phyloP scores from a whole-genome alignment of 2,888 invertebrate genomes.

The Mongoloraphidia duomilia region DNA sequence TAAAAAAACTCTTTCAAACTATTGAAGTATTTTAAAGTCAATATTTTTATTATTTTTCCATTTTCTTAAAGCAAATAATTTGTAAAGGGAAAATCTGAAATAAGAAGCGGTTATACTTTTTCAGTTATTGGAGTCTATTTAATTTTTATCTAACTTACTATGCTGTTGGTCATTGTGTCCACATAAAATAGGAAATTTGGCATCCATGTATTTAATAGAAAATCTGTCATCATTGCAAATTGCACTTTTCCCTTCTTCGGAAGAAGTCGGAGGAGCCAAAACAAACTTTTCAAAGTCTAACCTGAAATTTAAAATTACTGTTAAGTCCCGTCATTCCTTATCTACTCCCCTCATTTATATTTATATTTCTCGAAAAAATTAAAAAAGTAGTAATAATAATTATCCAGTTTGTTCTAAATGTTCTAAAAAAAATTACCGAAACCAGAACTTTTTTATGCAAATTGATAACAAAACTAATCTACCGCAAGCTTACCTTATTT shows the following conservation, averaged over 20 bases:
- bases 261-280: conserved; percentile 33
- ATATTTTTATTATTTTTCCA: too few species aligned
- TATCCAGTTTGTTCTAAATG: too few species aligned
- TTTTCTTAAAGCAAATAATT: background rate
- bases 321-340: background rate
- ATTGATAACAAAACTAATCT: too few species aligned
- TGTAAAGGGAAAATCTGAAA: background rate
- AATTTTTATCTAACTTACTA: background rate
- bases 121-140: background rate
- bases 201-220: background rate
- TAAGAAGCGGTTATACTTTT: background rate
- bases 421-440: too few species aligned
- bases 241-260: background rate
- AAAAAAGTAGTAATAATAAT: too few species aligned
- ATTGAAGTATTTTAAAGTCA: too few species aligned
- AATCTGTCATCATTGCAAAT: too few species aligned
- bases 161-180: background rate
- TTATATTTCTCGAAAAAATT: too few species aligned
- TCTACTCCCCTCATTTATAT: too few species aligned
- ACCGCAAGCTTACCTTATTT: conserved; percentile 30
- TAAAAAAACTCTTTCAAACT: too few species aligned
- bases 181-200: background rate
- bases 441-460: too few species aligned
- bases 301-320: conserved; percentile 15
- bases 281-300: conserved; percentile 43